Evolutionary conservation across 2,888 invertebrate species (phyloP).

Genomic region (Drosophila tripunctata): DNA sequence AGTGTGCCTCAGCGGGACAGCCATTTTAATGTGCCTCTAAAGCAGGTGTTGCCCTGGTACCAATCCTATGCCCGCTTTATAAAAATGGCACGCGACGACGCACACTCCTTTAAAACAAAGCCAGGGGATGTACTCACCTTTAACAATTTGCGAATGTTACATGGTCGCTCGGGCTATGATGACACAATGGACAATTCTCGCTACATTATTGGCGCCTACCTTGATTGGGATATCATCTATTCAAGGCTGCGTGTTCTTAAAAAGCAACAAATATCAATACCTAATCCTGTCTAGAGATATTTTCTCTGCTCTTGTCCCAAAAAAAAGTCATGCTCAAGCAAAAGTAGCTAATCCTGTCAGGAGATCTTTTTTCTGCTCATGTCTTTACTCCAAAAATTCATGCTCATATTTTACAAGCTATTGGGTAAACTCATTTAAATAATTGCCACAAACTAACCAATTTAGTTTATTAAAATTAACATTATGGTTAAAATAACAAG

Average conservation of each 20-base stretch:
- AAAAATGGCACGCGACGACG: conserved; percentile 86
- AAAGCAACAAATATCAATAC: conserved; percentile 7
- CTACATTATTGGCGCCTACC: conserved; percentile 89
- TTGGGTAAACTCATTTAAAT: no score
- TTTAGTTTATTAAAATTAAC: no score
- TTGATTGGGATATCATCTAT: conserved; percentile 92
- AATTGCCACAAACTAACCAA: no score
- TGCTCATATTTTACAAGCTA: no score
- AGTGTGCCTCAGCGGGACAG: conserved; percentile 91
- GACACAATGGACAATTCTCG: conserved; percentile 86
- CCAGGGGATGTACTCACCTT: conserved; percentile 89
- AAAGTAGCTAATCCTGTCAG: no score
- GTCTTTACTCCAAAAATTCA: no score
- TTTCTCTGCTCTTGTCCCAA: no score
- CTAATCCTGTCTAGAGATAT: no score
- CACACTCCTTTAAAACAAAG: conserved; percentile 87
- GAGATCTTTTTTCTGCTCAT: no score
- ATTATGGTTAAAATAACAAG: no score
- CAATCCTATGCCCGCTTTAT: conserved; percentile 88
- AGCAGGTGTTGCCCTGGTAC: conserved; percentile 88
- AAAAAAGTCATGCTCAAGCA: no score
- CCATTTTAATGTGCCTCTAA: conserved; percentile 86
- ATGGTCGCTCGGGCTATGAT: conserved; percentile 89
- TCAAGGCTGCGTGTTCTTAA: conserved; percentile 85
- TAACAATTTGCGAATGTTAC: conserved; percentile 89